Evolutionary conservation across 92 coral and sea anemone genomes (phyloP), one percentile per base, ranked within the genome.

Genomic region (Parazoanthus swiftii): DNA sequence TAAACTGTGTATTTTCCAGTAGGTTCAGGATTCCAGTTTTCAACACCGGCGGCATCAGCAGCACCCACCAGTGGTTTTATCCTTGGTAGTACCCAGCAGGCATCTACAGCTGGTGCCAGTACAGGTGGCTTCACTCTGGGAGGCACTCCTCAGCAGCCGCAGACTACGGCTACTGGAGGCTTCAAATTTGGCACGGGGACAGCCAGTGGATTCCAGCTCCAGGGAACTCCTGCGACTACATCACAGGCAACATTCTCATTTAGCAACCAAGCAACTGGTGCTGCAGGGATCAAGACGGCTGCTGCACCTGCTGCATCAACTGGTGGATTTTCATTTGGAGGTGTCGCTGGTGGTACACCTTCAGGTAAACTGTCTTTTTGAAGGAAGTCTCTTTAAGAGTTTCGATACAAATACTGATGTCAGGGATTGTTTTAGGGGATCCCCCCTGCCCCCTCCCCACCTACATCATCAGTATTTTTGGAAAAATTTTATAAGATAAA

Each of bases 241-340:
- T 21, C 87, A 33, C 79, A 88, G 68, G 79, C 74, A 21, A 70
- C 87, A 68, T 33, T 82, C 65, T n/a, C 81, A 20, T 81, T 81
- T 36, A 51, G 76, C 36, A 76, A 85, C 26, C 72, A 66, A 56
- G 85, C 67, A 26, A 37, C 80, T 14, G 75, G 50, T 29, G 3
- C 88, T 76, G 81, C 66, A 8, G 66, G 83, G 16, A 79, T 42
- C 42, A 74, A 86, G 70, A 65, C 88, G 6, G 82, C 82, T 67
- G 77, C 85, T 25, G 70, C 89, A 3, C 33, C 82, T 13, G 75
- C 90, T 6, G 35, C 96, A 3, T 5, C 93, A 6, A 58, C 93
- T 1, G 56, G 86, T 23, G 93, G 95, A 54, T 88, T 91, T 63
- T 51, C 81, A 26, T 77, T 91, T 76, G 88, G 88, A 35, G 71